phyloP scores from a whole-genome alignment of 2,797 vertebrate genomes.

The Arnoldichthys spilopterus region DNA sequence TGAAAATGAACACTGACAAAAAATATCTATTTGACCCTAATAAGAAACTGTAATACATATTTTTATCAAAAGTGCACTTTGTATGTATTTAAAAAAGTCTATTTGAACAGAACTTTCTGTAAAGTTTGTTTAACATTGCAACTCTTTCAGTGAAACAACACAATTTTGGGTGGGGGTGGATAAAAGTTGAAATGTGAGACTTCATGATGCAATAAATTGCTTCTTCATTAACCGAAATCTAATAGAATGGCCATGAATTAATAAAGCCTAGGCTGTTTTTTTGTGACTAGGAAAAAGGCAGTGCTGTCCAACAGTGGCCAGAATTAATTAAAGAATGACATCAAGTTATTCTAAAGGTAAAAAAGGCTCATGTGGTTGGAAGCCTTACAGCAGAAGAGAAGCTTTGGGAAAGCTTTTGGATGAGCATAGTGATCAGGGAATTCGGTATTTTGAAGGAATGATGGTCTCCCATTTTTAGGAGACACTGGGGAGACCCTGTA shows the following conservation, averaged over 20 bases:
- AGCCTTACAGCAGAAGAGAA: neutral
- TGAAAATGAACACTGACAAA: no score
- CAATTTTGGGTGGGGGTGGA: neutral
- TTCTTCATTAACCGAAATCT: neutral
- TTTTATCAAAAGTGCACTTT: neutral
- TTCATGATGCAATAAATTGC: neutral
- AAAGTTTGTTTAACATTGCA: neutral
- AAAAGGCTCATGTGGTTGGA: neutral
- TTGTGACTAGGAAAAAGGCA: neutral
- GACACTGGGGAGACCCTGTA: slow-evolving; percentile 1
- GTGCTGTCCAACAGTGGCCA: neutral
- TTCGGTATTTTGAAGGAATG: neutral
- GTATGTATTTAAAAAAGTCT: neutral
- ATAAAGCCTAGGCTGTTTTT: neutral
- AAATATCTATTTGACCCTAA: neutral
- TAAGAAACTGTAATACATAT: neutral
- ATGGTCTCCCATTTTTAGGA: slow-evolving; percentile 14
- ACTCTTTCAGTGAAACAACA: neutral
- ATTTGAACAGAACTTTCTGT: neutral
- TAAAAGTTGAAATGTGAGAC: neutral
- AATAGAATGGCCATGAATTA: neutral
- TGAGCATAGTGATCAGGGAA: slow-evolving; percentile 2
- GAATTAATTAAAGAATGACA: neutral
- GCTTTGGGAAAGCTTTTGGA: neutral
- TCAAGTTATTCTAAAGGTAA: neutral